Evolutionary conservation across 2,888 invertebrate genomes (phyloP).

Genomic region (Harpalus rufipes): DNA sequence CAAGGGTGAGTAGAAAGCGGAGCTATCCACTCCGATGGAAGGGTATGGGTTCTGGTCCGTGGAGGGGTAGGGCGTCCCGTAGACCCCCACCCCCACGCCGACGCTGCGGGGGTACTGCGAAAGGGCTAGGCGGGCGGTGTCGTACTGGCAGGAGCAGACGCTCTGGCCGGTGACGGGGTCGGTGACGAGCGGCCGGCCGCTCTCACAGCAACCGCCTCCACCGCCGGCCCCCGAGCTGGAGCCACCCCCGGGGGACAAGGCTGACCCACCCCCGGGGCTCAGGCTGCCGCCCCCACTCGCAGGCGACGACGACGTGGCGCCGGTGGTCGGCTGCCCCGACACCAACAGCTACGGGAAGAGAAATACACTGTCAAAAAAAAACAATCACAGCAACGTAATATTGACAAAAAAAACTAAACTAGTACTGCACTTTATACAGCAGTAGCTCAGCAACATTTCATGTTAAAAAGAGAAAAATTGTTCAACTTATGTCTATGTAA

Average conservation of each 20-base stretch:
- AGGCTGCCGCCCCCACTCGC: slow-evolving; percentile 88
- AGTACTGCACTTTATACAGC: too few relatives aligned
- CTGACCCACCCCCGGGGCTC: slow-evolving; percentile 81
- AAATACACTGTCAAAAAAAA: neutral
- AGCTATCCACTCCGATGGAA: slow-evolving; percentile 95
- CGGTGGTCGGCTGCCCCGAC: slow-evolving; percentile 87
- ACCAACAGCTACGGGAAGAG: slow-evolving; percentile 82
- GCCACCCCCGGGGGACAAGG: slow-evolving; percentile 76
- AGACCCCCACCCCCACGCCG: slow-evolving; percentile 88
- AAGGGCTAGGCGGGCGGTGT: slow-evolving; percentile 91
- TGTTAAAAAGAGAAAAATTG: too few relatives aligned
- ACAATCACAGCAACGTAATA: neutral
- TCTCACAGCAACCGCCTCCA: slow-evolving; percentile 87
- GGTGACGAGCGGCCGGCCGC: slow-evolving; percentile 93
- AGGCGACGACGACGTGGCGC: slow-evolving; percentile 87
- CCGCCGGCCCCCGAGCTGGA: slow-evolving; percentile 72
- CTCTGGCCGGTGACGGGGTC: slow-evolving; percentile 96
- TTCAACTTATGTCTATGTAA: too few relatives aligned
- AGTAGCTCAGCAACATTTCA: too few relatives aligned
- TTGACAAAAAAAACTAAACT: too few relatives aligned
- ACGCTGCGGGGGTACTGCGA: slow-evolving; percentile 90
- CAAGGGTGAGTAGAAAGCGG: slow-evolving; percentile 93
- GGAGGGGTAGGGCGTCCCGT: slow-evolving; percentile 92
- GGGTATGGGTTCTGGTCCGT: slow-evolving; percentile 96
- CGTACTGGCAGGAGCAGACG: slow-evolving; percentile 96